These are phyloP conservation scores for Atta texana DNA, from an alignment of 1,140 invertebrate genomes.

Conservation along the genomic window DNA sequence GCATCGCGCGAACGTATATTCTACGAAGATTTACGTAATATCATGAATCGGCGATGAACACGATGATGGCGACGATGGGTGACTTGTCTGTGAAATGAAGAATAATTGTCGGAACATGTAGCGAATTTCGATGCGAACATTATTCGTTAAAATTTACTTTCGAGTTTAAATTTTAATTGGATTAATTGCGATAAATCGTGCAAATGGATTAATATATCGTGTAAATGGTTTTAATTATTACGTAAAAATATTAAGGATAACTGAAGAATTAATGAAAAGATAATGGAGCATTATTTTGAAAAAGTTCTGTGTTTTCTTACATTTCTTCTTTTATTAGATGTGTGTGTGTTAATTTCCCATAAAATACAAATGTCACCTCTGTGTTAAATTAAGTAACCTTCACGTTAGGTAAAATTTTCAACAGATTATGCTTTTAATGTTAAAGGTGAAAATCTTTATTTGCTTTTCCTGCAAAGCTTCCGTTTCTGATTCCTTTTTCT, in stretches of 20 bases:
- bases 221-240: not conserved
- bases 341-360: not conserved
- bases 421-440: conserved; percentile 43
- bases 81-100: conserved; percentile 36
- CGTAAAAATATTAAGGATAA: not conserved
- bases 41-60: conserved; percentile 16
- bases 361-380: conserved; percentile 25
- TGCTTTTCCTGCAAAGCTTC: conserved; percentile 1
- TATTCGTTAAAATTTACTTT: conserved; percentile 15
- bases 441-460: conserved; percentile 54
- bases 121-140: conserved; percentile 39
- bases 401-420: conserved; percentile 15
- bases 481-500: conserved; percentile 18
- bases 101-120: conserved; percentile 38
- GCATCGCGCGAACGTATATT: conserved; percentile 32
- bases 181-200: not conserved
- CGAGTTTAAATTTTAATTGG: not conserved
- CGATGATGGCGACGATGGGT: not conserved
- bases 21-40: conserved; percentile 27
- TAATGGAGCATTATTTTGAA: not conserved
- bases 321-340: not conserved
- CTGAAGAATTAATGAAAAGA: not conserved
- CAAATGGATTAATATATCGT: not conserved
- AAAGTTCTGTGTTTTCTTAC: not conserved
- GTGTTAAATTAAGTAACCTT: conserved; percentile 40